Conservation (phyloP, 2,797 vertebrate species). For the Urosaurus nigricauda region DNA sequence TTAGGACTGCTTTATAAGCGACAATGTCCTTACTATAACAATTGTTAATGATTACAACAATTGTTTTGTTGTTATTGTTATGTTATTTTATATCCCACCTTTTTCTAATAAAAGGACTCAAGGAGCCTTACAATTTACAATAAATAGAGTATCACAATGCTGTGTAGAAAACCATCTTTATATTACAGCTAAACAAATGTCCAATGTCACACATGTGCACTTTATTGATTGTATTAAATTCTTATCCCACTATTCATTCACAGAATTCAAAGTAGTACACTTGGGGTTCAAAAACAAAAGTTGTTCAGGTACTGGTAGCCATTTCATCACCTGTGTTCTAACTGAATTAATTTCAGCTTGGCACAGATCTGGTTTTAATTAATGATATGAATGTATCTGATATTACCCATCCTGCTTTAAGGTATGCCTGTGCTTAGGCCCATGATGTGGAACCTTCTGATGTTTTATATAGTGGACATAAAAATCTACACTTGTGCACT, state of each 20-base stretch:
- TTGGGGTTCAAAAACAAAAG: background rate
- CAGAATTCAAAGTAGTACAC: background rate
- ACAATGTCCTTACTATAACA: background rate
- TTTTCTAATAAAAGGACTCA: too few species aligned
- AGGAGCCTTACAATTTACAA: too few species aligned
- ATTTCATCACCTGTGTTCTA: too few species aligned
- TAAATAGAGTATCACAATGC: background rate
- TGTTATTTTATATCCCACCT: too few species aligned
- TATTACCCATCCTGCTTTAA: background rate
- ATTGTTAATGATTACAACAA: too few species aligned
- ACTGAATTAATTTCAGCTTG: background rate
- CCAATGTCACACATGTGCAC: background rate
- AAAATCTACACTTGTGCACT: background rate
- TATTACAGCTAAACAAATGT: background rate
- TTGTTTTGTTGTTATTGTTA: too few species aligned
- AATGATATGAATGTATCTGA: background rate
- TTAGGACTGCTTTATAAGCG: background rate
- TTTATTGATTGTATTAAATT: background rate
- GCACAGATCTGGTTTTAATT: background rate
- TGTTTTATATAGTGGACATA: background rate
- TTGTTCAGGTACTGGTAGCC: background rate
- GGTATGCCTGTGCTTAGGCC: background rate
- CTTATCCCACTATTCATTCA: background rate
- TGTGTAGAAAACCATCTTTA: background rate
- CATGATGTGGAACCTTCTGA: background rate